Conservation (phyloP, 2,888 invertebrate genomes). For the Drosophila nr. medialis region DNA sequence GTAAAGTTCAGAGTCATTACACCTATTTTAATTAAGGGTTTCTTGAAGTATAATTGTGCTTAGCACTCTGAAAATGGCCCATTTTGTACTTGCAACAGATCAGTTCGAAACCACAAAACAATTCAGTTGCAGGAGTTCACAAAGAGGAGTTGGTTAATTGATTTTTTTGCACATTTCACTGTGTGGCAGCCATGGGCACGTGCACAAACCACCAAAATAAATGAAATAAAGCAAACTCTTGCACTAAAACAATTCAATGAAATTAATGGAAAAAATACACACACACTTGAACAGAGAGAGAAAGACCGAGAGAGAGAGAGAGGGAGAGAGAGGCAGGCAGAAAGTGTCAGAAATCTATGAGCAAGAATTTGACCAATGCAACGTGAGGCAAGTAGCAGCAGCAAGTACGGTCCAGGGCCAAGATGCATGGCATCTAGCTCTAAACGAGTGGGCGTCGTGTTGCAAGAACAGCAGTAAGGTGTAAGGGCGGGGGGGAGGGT, state of each 20-base stretch:
- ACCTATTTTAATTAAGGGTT: no score
- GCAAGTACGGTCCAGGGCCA: slow-evolving; percentile 10
- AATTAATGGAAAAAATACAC: slow-evolving; percentile 52
- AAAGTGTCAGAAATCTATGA: slow-evolving; percentile 64
- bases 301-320: slow-evolving; percentile 31
- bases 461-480: background rate
- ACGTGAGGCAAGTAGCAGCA: slow-evolving; percentile 33
- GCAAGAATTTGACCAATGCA: slow-evolving; percentile 59
- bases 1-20: no score
- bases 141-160: slow-evolving; percentile 48
- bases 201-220: slow-evolving; percentile 34
- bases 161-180: slow-evolving; percentile 52
- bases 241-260: slow-evolving; percentile 56
- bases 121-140: slow-evolving; percentile 3
- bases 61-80: no score
- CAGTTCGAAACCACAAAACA: background rate
- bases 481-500: background rate
- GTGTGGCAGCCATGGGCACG: slow-evolving; percentile 48
- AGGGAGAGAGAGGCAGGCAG: slow-evolving; percentile 20
- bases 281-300: background rate
- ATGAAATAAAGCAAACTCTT: slow-evolving; percentile 21
- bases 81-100: background rate
- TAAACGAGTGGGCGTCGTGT: slow-evolving; percentile 13
- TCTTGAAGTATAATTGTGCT: background rate
- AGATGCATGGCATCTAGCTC: slow-evolving; percentile 34